A percentile compares a stretch with the other conserved stretches of the same genome.
phyloP scores from a whole-genome alignment of 2,797 vertebrate species.

The Microcaecilia unicolor region DNA sequence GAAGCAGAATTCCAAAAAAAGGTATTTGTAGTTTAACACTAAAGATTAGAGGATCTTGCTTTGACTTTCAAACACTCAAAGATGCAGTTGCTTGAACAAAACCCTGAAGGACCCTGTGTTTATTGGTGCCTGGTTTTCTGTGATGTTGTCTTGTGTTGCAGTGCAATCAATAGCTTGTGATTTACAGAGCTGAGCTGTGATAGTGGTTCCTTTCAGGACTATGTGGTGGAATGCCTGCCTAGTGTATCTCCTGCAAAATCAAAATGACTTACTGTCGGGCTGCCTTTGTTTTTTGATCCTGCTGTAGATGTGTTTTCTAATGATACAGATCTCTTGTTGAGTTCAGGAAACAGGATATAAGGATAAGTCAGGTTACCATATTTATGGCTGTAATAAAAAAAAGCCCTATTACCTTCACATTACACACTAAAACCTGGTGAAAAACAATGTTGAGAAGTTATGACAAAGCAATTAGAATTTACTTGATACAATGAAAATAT shows the following conservation, averaged over 20 bases:
- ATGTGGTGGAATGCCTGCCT: constrained; percentile 38
- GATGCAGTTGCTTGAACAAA: no score
- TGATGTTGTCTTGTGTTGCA: no score
- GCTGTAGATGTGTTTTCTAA: constrained; percentile 66
- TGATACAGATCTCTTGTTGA: constrained; percentile 72
- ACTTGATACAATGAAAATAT: constrained; percentile 51
- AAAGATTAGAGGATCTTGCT: no score
- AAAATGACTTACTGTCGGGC: constrained; percentile 54
- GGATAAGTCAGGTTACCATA: constrained; percentile 72
- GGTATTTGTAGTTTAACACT: no score
- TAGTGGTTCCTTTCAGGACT: not conserved
- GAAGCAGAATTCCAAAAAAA: no score
- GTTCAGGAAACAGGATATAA: constrained; percentile 76
- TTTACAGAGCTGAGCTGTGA: no score
- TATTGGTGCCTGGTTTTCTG: no score
- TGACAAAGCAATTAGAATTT: constrained; percentile 59
- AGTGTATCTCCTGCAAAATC: constrained; percentile 46
- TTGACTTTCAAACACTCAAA: no score
- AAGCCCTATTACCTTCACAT: constrained; percentile 58
- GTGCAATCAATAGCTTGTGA: no score
- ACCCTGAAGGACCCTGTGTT: no score
- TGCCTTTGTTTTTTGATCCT: constrained; percentile 61
- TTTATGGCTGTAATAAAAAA: constrained; percentile 71
- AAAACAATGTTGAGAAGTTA: constrained; percentile 59
- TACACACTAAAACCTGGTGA: constrained; percentile 61